Evolutionary conservation across 30 jellyfish, hydroid and myxozoan genomes (phyloP).

Genomic region (Pseudorhiza aurosa): DNA sequence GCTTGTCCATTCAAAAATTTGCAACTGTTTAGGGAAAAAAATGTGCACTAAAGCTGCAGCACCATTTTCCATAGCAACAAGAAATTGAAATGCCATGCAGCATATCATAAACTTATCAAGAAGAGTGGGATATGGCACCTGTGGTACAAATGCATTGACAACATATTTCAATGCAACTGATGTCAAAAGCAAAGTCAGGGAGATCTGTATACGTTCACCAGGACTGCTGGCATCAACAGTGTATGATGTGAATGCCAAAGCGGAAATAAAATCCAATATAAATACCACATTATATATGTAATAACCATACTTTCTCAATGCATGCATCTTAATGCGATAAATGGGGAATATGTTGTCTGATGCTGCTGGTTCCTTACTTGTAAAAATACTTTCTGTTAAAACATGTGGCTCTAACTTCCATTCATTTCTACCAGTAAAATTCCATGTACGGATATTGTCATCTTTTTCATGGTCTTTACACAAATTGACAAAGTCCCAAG

Average conservation of each 20-base stretch:
- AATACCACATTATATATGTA: constrained; percentile 84
- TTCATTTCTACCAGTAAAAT: constrained; percentile 83
- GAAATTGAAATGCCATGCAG: constrained; percentile 80
- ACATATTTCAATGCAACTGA: constrained; percentile 85
- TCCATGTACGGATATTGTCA: constrained; percentile 80
- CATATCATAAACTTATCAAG: constrained; percentile 82
- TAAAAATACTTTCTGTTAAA: constrained; percentile 62
- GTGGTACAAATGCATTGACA: constrained; percentile 85
- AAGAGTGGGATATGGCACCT: constrained; percentile 86
- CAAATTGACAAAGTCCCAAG: constrained; percentile 65
- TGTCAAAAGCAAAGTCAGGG: constrained; percentile 84
- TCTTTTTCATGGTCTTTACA: constrained; percentile 77
- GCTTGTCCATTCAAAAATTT: constrained; percentile 55
- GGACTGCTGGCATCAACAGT: constrained; percentile 86
- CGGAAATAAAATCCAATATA: constrained; percentile 76
- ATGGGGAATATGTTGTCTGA: constrained; percentile 80
- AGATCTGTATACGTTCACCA: constrained; percentile 83
- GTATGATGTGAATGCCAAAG: constrained; percentile 82
- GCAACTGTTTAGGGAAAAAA: constrained; percentile 14
- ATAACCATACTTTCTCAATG: constrained; percentile 81
- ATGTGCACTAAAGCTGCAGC: constrained; percentile 56
- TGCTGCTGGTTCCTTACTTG: constrained; percentile 61
- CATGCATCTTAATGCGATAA: constrained; percentile 81
- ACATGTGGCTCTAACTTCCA: constrained; percentile 89
- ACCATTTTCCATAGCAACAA: constrained; percentile 86